Evolutionary conservation across 2,888 invertebrate species (phyloP).

Genomic region (Ophioninae sp.): DNA sequence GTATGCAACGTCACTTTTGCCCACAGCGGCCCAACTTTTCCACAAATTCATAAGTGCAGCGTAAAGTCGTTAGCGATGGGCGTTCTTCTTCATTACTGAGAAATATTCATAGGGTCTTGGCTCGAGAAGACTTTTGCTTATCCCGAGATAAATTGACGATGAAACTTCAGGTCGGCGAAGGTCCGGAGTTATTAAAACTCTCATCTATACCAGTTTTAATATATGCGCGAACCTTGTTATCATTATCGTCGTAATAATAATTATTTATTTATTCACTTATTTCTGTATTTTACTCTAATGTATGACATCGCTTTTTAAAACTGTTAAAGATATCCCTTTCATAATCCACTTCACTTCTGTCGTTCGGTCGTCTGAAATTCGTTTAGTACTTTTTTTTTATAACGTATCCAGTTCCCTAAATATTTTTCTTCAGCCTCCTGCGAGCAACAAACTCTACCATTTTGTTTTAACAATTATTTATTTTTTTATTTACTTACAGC

Average conservation of each 20-base stretch:
- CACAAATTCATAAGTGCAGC: conserved; percentile 9
- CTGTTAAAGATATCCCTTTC: no score
- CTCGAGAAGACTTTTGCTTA: conserved; percentile 23
- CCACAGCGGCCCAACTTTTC: neutral
- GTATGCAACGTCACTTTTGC: conserved; percentile 11
- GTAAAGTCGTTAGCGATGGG: conserved; percentile 2
- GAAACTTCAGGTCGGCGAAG: conserved; percentile 23
- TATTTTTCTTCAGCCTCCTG: no score
- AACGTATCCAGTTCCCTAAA: no score
- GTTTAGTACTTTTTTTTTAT: no score
- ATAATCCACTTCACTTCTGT: no score
- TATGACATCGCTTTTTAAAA: neutral
- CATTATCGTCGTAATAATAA: neutral
- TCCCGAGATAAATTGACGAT: conserved; percentile 29
- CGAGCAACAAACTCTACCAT: no score
- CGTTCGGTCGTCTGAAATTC: no score
- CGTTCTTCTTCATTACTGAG: conserved; percentile 24
- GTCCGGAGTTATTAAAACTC: conserved; percentile 13
- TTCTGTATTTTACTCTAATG: neutral
- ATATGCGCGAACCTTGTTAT: neutral
- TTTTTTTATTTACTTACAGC: no score
- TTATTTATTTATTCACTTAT: neutral
- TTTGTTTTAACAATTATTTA: no score
- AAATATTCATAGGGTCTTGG: conserved; percentile 37
- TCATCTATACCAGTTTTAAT: conserved; percentile 8